These are phyloP conservation scores for Gobio occitaniae DNA, from an alignment of 2,797 vertebrate species.

Conservation along the genomic window DNA sequence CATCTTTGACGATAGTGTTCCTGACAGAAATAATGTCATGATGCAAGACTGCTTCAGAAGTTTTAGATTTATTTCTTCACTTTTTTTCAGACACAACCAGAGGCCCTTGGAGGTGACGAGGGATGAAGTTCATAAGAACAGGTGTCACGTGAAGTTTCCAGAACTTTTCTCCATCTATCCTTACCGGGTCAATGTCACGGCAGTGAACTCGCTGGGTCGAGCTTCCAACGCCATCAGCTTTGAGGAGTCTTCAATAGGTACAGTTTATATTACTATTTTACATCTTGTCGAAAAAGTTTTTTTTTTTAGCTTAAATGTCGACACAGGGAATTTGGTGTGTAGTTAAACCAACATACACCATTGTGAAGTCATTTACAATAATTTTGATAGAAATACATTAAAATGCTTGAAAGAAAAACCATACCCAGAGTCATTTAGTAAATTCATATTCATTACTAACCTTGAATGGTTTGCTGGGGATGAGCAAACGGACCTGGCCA, in stretches of 20 bases:
- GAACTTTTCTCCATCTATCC: constrained; percentile 93
- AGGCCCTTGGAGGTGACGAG: constrained; percentile 88
- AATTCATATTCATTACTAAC: neutral
- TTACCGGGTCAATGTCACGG: constrained; percentile 92
- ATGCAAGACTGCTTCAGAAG: neutral
- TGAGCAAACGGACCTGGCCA: neutral
- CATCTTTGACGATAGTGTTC: too few species aligned
- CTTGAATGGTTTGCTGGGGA: neutral
- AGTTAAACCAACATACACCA: neutral
- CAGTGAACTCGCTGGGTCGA: constrained; percentile 89
- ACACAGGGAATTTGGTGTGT: neutral
- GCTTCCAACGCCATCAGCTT: constrained; percentile 83
- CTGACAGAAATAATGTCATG: neutral
- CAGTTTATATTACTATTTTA: constrained; percentile 16
- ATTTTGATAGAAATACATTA: neutral
- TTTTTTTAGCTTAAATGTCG: neutral
- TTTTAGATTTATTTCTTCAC: neutral
- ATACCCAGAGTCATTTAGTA: neutral
- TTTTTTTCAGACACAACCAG: constrained; percentile 84
- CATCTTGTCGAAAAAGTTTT: neutral
- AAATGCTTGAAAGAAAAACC: neutral
- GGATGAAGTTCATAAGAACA: constrained; percentile 90
- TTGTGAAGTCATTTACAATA: neutral
- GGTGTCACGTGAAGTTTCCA: constrained; percentile 91
- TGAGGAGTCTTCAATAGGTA: constrained; percentile 94